phyloP scores from a whole-genome alignment of 2,797 vertebrate genomes.

The Manis crassicaudata region DNA sequence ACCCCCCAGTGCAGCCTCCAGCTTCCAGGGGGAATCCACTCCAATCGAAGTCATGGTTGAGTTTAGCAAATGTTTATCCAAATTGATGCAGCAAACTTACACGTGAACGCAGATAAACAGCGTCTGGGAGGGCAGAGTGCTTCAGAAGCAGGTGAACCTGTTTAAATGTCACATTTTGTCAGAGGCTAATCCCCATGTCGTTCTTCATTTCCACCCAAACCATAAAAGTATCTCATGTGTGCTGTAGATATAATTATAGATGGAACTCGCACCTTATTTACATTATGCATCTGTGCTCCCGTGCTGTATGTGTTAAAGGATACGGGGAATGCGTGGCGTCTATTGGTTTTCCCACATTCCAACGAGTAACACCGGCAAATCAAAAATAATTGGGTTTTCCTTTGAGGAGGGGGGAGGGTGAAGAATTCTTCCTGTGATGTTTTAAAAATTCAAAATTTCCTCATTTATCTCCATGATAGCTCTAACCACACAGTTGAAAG shows the following conservation, averaged over 20 bases:
- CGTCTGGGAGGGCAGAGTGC: constrained; percentile 45
- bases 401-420: neutral
- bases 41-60: constrained; percentile 67
- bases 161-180: constrained; percentile 72
- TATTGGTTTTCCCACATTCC: constrained; percentile 55
- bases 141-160: constrained; percentile 53
- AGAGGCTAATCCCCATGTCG: constrained; percentile 32
- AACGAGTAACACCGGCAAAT: constrained; percentile 42
- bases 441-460: constrained; percentile 67
- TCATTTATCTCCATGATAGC: constrained; percentile 52
- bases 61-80: constrained; percentile 71
- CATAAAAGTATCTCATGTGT: neutral
- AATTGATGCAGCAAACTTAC: constrained; percentile 64
- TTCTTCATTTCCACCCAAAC: constrained; percentile 25
- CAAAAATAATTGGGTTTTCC: constrained; percentile 75
- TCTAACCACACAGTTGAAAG: constrained; percentile 59
- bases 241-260: neutral
- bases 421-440: constrained; percentile 37
- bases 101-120: constrained; percentile 54
- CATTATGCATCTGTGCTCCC: neutral
- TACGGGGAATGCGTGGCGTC: neutral
- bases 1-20: constrained; percentile 60
- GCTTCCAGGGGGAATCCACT: constrained; percentile 73
- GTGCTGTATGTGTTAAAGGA: neutral
- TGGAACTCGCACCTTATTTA: neutral